phyloP scores from a whole-genome alignment of 1,140 invertebrate species.

The Matsumurasca onukii region DNA sequence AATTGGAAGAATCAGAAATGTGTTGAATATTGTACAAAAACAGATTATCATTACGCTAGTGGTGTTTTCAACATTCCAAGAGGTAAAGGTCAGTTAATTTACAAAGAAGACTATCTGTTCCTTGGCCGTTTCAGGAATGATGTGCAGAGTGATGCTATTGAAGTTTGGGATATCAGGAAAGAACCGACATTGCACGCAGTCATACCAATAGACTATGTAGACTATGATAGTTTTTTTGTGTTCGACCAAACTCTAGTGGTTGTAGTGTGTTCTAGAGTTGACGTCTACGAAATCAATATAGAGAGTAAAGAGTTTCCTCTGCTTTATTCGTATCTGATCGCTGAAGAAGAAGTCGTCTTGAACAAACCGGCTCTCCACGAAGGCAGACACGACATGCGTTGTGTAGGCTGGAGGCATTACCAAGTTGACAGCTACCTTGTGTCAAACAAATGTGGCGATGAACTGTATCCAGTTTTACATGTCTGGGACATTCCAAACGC shows the following conservation, averaged over 20 bases:
- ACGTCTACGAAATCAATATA: not conserved
- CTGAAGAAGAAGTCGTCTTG: not conserved
- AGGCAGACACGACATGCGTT: not conserved
- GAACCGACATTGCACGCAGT: not conserved
- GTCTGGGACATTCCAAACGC: not conserved
- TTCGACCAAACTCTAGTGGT: not conserved
- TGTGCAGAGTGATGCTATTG: not conserved
- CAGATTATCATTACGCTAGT: not conserved
- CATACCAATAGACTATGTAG: not conserved
- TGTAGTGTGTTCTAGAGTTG: not conserved
- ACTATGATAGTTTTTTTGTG: not conserved
- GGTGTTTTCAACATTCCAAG: not conserved
- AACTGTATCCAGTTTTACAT: not conserved
- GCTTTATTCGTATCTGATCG: not conserved
- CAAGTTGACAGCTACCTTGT: not conserved
- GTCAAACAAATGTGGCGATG: not conserved
- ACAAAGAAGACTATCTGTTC: not conserved
- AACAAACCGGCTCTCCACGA: not conserved
- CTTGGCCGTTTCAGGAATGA: not conserved
- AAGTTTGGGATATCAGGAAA: not conserved
- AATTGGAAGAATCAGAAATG: not conserved
- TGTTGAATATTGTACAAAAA: not conserved
- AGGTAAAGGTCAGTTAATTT: not conserved
- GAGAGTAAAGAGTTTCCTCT: not conserved
- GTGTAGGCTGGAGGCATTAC: not conserved